phyloP scores from a whole-genome alignment of 2,797 vertebrate species.

The Pantherophis alleghaniensis region DNA sequence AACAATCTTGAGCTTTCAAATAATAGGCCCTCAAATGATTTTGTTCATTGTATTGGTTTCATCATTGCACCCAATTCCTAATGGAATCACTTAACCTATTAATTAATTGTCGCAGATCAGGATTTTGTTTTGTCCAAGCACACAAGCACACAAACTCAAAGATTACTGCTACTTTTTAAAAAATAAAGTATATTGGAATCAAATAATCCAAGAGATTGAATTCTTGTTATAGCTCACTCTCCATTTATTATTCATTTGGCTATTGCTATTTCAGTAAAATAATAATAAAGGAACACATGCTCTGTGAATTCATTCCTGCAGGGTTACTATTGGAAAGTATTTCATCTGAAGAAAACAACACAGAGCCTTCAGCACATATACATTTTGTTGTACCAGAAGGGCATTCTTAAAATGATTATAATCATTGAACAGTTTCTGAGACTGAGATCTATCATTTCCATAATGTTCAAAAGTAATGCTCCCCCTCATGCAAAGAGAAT shows the following conservation, averaged over 20 bases:
- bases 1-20: neutral
- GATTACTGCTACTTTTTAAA: neutral
- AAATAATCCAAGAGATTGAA: conserved; percentile 23
- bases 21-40: neutral
- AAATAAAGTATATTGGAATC: neutral
- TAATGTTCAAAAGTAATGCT: conserved; percentile 35
- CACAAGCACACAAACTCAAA: neutral
- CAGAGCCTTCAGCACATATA: conserved; percentile 19
- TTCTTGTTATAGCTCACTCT: conserved; percentile 27
- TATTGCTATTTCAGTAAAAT: conserved; percentile 34
- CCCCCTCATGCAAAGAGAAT: conserved; percentile 41
- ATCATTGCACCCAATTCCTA: neutral
- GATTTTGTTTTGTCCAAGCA: neutral
- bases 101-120: neutral
- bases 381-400: conserved; percentile 49
- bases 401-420: conserved; percentile 56
- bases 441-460: conserved; percentile 45
- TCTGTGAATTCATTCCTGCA: conserved; percentile 16
- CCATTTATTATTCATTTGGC: conserved; percentile 42
- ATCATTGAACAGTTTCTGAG: conserved; percentile 40
- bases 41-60: neutral
- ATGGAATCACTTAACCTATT: neutral
- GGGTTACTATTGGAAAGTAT: conserved; percentile 41
- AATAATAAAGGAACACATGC: conserved; percentile 30
- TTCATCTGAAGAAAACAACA: conserved; percentile 46